A percentile compares a stretch with the other conserved stretches of the same genome.
Evolutionary conservation across 2,888 invertebrate genomes (phyloP).

Genomic region (Drosophila glabriapex): DNA sequence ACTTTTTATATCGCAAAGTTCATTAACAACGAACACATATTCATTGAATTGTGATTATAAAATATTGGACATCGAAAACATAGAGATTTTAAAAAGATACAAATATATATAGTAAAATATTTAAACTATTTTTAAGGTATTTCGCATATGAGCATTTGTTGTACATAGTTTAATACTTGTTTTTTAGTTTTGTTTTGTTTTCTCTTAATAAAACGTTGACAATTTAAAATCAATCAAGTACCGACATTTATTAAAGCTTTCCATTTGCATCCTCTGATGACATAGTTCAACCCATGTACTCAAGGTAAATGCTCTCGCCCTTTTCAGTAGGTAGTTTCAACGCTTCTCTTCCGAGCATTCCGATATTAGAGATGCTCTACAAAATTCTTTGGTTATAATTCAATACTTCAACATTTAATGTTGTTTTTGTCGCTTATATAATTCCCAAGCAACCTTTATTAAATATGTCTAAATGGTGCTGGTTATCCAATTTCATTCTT

Average conservation of each 20-base stretch:
- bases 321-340: constrained; percentile 21
- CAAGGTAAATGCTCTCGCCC: constrained; percentile 37
- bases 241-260: constrained; percentile 73
- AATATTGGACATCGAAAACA: constrained; percentile 78
- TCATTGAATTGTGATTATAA: constrained; percentile 69
- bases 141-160: constrained; percentile 50
- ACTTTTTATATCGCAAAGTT: constrained; percentile 51
- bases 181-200: constrained; percentile 1
- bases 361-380: constrained; percentile 21
- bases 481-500: constrained; percentile 26
- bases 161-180: constrained; percentile 62
- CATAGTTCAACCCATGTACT: constrained; percentile 44
- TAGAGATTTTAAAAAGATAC: constrained; percentile 77
- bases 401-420: constrained; percentile 53
- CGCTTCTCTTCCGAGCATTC: constrained; percentile 25
- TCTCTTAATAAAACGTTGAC: constrained; percentile 45
- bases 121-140: constrained; percentile 58
- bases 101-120: constrained; percentile 70
- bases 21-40: constrained; percentile 71
- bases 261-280: constrained; percentile 51
- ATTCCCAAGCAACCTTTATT: constrained; percentile 34
- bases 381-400: constrained; percentile 30
- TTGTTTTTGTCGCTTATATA: constrained; percentile 19
- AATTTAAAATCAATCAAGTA: constrained; percentile 65
- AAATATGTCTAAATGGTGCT: constrained; percentile 35